Conservation (phyloP, 2,888 invertebrate species). For the Caradrina kadenii region DNA sequence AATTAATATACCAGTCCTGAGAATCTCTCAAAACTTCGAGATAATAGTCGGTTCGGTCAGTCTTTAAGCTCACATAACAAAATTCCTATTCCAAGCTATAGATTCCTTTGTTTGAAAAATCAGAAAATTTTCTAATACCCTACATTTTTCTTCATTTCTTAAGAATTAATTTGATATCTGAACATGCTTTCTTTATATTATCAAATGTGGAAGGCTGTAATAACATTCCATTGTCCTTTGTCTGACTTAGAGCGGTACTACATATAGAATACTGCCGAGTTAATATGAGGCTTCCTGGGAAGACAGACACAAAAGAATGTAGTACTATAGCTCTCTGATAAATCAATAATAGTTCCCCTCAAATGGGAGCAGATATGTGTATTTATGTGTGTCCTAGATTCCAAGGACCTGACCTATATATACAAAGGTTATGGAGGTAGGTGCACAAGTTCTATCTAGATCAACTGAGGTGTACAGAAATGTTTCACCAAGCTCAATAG, state of each 20-base stretch:
- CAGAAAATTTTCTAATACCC: background rate
- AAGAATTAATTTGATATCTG: background rate
- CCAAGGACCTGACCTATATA: background rate
- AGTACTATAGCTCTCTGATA: background rate
- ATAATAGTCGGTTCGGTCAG: background rate
- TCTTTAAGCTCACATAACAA: too few relatives aligned
- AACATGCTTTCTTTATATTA: background rate
- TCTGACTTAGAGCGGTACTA: background rate
- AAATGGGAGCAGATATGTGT: background rate
- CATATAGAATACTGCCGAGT: background rate
- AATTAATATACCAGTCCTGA: too few relatives aligned
- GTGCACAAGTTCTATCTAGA: too few relatives aligned
- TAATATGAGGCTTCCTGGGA: background rate
- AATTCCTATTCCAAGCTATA: background rate
- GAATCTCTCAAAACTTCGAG: background rate
- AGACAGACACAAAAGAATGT: background rate
- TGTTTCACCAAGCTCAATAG: too few relatives aligned
- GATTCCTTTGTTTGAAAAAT: background rate
- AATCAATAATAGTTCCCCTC: background rate
- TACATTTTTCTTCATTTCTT: background rate
- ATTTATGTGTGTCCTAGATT: background rate
- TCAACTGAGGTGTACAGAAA: background rate
- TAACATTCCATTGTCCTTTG: conserved; percentile 1
- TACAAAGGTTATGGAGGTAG: too few relatives aligned
- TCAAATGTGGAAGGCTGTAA: background rate